Base-by-base conservation (phyloP, 2,797 vertebrate species). In the Lindbergichthys nudifrons region DNA sequence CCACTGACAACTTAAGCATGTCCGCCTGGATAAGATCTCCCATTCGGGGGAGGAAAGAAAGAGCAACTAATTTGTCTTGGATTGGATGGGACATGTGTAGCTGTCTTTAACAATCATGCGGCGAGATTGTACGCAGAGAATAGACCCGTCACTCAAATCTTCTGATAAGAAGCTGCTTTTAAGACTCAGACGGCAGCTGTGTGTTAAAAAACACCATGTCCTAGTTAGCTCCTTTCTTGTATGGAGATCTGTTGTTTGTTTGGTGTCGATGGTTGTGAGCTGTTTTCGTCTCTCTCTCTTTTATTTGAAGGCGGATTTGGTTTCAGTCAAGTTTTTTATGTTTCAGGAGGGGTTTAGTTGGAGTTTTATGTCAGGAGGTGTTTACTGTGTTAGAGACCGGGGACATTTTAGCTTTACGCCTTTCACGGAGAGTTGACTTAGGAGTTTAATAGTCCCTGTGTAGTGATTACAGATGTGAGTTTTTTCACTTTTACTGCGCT, bases 21-120 rank as follows among this genome's bases (percentile, higher is more conserved):
- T 89, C 89, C 63, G 92, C 84, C 90, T 91, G 91, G 92, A 93
- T 93, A 92, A 89, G 87, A 92, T 92, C 92, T 93, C 79, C 79
- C 76, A 72, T 83, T 77, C 69, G 46, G 75, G 77, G 83, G 75
- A 74, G 77, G 67, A 63, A 83, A 82, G 82, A 90, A 85, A 88
- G 83, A 88, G 86, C 77, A 83, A 81, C 87, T 89, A 80, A 92
- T 93, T 93, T 92, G 90, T 92, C 88, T 89, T 73, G 82, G 81
- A 85, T 91, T 83, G 84, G 89, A 85, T 52, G 81, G 88, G 87
- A 93, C 92, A 93, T 80, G 85, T 92, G 92, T 93, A 89, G 79
- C 91, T 92, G 92, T 93, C 92, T 88, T 89, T 85, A 81, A 80
- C 85, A 79, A 93, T 93, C 92, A 89, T 19, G 79, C 75, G 78